Conservation (phyloP, 2,888 invertebrate genomes). For the Cosmia pyralina region DNA sequence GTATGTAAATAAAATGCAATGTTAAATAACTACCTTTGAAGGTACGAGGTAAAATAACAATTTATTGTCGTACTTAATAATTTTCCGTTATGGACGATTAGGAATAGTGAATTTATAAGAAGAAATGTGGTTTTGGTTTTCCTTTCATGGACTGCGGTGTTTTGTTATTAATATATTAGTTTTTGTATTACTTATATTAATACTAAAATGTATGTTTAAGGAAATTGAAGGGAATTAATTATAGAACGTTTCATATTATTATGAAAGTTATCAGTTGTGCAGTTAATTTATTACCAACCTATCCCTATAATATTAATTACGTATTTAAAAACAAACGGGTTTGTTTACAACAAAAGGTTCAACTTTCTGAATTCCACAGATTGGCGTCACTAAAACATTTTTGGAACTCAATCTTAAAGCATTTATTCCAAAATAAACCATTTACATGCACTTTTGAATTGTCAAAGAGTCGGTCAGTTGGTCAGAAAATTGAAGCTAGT, state of each 20-base stretch:
- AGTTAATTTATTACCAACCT: background rate
- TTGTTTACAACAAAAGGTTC: background rate
- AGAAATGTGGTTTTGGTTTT: constrained; percentile 37
- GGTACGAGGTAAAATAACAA: background rate
- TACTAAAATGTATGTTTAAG: constrained; percentile 9
- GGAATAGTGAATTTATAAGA: background rate
- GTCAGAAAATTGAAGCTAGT: too few species aligned
- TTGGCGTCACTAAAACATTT: background rate
- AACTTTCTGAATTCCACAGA: background rate
- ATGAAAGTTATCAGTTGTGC: constrained; percentile 3
- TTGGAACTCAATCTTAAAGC: background rate
- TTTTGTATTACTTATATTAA: background rate
- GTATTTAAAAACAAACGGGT: background rate
- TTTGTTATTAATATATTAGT: constrained; percentile 4
- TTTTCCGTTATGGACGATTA: constrained; percentile 4
- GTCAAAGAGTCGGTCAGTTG: too few species aligned
- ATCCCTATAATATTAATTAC: background rate
- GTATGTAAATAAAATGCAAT: background rate
- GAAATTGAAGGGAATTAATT: constrained; percentile 7
- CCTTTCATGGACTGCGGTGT: constrained; percentile 3
- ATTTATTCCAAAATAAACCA: too few species aligned
- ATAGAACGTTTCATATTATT: background rate
- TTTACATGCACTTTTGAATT: too few species aligned
- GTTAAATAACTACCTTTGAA: background rate
- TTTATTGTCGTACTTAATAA: background rate